Conservation (phyloP, 2,888 invertebrate genomes). For the Dicyrtomina minuta region DNA sequence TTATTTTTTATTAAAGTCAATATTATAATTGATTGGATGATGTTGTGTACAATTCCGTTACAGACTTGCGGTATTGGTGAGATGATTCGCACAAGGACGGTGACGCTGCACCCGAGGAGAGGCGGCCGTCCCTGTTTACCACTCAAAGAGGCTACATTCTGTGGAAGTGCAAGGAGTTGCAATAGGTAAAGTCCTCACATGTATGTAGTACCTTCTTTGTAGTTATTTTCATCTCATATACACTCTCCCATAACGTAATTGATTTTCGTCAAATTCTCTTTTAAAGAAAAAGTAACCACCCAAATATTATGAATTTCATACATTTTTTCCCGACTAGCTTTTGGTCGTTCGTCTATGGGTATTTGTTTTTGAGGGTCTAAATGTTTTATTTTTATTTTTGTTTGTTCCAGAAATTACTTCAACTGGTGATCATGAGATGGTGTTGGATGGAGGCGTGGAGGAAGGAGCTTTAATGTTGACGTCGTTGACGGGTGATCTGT, state of each 20-base stretch:
- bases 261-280: too few species aligned
- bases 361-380: too few species aligned
- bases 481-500: background rate
- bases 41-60: background rate
- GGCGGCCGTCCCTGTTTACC: slow-evolving; percentile 83
- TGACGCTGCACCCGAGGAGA: slow-evolving; percentile 73
- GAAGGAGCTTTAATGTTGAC: background rate
- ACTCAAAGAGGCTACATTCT: slow-evolving; percentile 82
- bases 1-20: too few species aligned
- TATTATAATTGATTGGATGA: too few species aligned
- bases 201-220: too few species aligned
- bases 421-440: slow-evolving; percentile 59
- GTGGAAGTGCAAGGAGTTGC: slow-evolving; percentile 73
- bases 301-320: too few species aligned
- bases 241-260: background rate
- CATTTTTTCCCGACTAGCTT: too few species aligned
- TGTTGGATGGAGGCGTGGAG: background rate
- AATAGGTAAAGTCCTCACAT: background rate
- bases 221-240: background rate
- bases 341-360: too few species aligned
- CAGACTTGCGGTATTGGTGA: slow-evolving; percentile 88
- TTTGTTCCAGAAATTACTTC: slow-evolving; percentile 66
- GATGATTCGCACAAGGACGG: slow-evolving; percentile 74
- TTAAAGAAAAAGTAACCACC: background rate
- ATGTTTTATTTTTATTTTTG: too few species aligned